Percentiles rank a stretch among this genome's conserved stretches.
Evolutionary conservation across 2,888 invertebrate genomes (phyloP).

Genomic region (Heliconius ethilla): DNA sequence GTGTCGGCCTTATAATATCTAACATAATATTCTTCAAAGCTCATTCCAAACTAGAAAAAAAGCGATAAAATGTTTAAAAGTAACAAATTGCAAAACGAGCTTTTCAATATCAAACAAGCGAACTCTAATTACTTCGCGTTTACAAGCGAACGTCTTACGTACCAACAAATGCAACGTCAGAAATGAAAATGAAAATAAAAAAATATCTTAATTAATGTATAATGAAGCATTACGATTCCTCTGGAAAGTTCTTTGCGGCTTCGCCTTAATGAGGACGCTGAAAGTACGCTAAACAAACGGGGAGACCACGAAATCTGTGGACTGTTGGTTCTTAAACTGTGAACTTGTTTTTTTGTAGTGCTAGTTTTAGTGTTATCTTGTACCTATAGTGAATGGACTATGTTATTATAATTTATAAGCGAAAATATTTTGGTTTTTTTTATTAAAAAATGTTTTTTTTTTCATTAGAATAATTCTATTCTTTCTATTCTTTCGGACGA

Average conservation of each 20-base stretch:
- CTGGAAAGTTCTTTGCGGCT: conserved; percentile 63
- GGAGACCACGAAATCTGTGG: conserved; percentile 47
- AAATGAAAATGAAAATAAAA: conserved; percentile 18
- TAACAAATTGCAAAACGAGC: conserved; percentile 9
- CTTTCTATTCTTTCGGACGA: no score
- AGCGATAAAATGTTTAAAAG: background rate
- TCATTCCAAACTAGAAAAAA: background rate
- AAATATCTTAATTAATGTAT: conserved; percentile 45
- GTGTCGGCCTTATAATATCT: no score
- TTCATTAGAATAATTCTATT: no score
- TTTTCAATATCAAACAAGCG: conserved; percentile 1
- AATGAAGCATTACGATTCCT: conserved; percentile 40
- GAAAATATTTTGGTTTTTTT: no score
- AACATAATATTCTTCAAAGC: background rate
- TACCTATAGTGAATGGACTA: no score
- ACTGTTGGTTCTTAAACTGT: conserved; percentile 10
- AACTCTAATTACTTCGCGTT: conserved; percentile 14
- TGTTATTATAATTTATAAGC: no score
- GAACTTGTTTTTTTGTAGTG: background rate
- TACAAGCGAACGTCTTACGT: conserved; percentile 15
- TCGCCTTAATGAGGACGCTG: conserved; percentile 64
- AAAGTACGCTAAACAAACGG: conserved; percentile 57
- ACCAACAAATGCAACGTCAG: conserved; percentile 23
- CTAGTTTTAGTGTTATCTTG: no score
- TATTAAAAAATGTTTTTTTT: no score